These are phyloP conservation scores for Triplophysa yarkandensis DNA, from an alignment of 2,797 vertebrate genomes.

Conservation along the genomic window DNA sequence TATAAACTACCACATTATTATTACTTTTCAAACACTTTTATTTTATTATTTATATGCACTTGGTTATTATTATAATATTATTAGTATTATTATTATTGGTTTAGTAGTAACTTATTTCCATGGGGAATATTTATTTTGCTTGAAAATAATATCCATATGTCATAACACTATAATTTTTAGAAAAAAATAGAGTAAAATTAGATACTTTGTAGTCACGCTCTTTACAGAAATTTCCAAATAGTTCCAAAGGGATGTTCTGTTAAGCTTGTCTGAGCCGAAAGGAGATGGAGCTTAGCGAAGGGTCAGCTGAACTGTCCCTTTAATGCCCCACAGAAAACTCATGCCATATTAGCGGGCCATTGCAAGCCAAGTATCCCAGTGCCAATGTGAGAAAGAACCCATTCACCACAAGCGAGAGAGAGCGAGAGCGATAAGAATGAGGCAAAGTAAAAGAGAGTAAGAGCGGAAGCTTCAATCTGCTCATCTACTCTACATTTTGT, in stretches of 20 bases:
- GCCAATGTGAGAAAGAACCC: slow-evolving; percentile 56
- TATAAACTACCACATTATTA: not conserved
- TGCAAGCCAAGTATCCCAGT: slow-evolving; percentile 48
- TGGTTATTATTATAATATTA: no score
- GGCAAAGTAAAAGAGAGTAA: slow-evolving; percentile 35
- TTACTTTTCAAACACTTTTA: no score
- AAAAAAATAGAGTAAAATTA: not conserved
- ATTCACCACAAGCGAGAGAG: slow-evolving; percentile 38
- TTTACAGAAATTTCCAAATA: not conserved
- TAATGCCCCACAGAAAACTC: slow-evolving; percentile 47
- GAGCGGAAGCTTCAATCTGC: slow-evolving; percentile 50
- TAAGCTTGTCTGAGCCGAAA: not conserved
- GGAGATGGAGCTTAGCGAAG: not conserved
- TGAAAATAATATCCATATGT: no score
- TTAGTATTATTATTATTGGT: no score
- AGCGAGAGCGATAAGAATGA: slow-evolving; percentile 45
- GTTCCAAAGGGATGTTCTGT: not conserved
- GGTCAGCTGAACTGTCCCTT: slow-evolving; percentile 41
- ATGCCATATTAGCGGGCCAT: slow-evolving; percentile 53
- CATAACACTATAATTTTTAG: no score
- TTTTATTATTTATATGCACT: no score
- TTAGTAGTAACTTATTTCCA: no score
- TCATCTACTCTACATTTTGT: slow-evolving; percentile 34
- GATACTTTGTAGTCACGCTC: not conserved
- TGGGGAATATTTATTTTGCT: no score